Conservation (phyloP, 2,113 vertebrate genomes). For the Triplophysa tibetana region DNA sequence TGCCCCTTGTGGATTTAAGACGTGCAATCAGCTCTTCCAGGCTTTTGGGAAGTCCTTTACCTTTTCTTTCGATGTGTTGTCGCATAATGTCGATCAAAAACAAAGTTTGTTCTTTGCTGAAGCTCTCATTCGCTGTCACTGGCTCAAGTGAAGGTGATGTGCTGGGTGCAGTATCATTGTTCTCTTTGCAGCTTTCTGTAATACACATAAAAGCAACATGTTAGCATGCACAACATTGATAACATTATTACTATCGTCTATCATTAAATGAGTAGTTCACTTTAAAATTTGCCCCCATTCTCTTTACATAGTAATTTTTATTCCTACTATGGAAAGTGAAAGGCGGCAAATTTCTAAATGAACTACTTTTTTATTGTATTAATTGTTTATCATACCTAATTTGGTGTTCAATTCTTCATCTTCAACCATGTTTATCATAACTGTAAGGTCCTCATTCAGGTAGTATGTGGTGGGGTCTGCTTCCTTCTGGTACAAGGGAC, state of each 20-base stretch:
- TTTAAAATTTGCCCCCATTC: too few species aligned
- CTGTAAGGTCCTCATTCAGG: constrained; percentile 32
- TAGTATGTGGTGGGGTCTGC: constrained; percentile 21
- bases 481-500: constrained; percentile 31
- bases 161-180: neutral
- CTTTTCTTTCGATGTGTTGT: constrained; percentile 33
- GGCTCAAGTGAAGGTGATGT: neutral
- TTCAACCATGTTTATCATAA: neutral
- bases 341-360: too few species aligned
- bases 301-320: too few species aligned
- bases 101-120: constrained; percentile 25
- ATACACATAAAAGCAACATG: neutral
- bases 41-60: constrained; percentile 33
- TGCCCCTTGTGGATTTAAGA: constrained; percentile 38
- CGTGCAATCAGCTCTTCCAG: constrained; percentile 37
- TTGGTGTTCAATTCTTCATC: too few species aligned
- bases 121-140: neutral
- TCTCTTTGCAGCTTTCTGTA: neutral
- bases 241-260: neutral
- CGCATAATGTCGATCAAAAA: constrained; percentile 47
- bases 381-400: too few species aligned
- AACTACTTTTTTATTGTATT: too few species aligned
- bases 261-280: neutral
- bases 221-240: neutral
- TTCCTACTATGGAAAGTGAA: too few species aligned